A percentile compares a stretch with the other conserved stretches of the same genome.
phyloP scores from a whole-genome alignment of 1,140 invertebrate species.

The Hyposmocoma kahamanoa region DNA sequence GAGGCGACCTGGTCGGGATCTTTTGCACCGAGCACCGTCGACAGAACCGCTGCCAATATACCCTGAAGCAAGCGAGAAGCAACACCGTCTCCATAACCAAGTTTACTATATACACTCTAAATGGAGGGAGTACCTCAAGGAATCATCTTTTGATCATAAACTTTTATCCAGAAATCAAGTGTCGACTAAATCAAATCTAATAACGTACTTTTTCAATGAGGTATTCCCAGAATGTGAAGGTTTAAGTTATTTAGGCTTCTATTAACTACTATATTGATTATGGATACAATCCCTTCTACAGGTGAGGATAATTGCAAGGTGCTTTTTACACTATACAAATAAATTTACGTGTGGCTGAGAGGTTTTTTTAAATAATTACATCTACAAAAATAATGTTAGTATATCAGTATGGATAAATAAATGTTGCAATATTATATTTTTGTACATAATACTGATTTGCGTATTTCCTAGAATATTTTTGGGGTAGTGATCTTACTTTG shows the following conservation, averaged over 20 bases:
- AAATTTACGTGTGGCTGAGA: conserved; percentile 34
- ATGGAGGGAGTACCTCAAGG: conserved; percentile 45
- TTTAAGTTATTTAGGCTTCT: conserved; percentile 44
- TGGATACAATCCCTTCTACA: conserved; percentile 35
- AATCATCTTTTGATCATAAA: too few species aligned
- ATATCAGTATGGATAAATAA: conserved; percentile 50
- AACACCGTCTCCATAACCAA: conserved; percentile 68
- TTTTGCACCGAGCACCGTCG: conserved; percentile 89
- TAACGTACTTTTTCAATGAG: conserved; percentile 34
- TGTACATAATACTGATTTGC: conserved; percentile 26
- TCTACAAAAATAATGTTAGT: conserved; percentile 64
- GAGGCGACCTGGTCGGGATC: conserved; percentile 90
- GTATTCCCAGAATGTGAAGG: conserved; percentile 36
- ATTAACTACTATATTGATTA: conserved; percentile 40
- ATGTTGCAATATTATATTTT: conserved; percentile 17
- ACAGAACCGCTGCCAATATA: conserved; percentile 91
- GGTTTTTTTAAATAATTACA: conserved; percentile 24
- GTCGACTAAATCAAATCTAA: too few species aligned
- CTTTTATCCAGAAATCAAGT: too few species aligned
- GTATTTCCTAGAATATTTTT: conserved; percentile 3
- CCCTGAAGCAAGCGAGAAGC: conserved; percentile 82
- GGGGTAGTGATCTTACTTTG: conserved; percentile 11
- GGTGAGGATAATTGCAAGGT: conserved; percentile 53
- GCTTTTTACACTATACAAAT: conserved; percentile 55
- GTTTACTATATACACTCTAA: conserved; percentile 66